A percentile compares a stretch with the other conserved stretches of the same genome.
These are phyloP conservation scores for Oscheius sp. DNA, from an alignment of 2,888 invertebrate species.

Conservation along the genomic window DNA sequence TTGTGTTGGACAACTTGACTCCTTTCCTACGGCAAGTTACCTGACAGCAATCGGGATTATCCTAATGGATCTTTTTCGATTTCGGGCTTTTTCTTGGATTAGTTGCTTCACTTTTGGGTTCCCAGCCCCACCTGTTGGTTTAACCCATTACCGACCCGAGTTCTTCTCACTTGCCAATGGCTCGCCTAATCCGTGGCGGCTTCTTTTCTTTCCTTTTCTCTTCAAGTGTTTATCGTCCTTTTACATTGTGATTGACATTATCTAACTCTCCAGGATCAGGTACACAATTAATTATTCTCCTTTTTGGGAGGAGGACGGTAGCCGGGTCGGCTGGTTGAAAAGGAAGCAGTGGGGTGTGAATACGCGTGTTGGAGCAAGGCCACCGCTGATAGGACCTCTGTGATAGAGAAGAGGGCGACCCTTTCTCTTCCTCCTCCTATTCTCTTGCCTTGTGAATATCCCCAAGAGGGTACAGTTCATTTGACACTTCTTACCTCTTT, in stretches of 20 bases:
- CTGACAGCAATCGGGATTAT: no score
- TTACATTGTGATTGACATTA: not conserved
- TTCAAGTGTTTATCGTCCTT: not conserved
- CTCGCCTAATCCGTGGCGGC: constrained; percentile 31
- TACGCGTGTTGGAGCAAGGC: constrained; percentile 32
- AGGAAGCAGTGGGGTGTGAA: constrained; percentile 37
- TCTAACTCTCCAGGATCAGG: constrained; percentile 1
- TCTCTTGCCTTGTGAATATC: not conserved
- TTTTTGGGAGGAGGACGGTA: not conserved
- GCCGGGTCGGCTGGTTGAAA: constrained; percentile 17
- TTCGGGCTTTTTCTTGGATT: not conserved
- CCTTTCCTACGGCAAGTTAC: no score
- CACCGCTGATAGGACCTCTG: constrained; percentile 33
- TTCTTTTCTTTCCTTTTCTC: constrained; percentile 9
- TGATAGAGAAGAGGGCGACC: constrained; percentile 15
- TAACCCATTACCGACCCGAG: constrained; percentile 16
- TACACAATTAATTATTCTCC: constrained; percentile 29
- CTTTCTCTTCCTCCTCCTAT: not conserved
- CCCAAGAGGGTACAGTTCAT: no score
- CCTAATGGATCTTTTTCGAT: no score
- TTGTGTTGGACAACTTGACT: no score
- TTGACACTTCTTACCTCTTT: no score
- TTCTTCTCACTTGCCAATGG: constrained; percentile 28
- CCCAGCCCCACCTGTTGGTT: not conserved
- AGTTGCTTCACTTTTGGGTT: not conserved